Evolutionary conservation across 2,888 invertebrate genomes (phyloP).

Genomic region (Nomada flava): DNA sequence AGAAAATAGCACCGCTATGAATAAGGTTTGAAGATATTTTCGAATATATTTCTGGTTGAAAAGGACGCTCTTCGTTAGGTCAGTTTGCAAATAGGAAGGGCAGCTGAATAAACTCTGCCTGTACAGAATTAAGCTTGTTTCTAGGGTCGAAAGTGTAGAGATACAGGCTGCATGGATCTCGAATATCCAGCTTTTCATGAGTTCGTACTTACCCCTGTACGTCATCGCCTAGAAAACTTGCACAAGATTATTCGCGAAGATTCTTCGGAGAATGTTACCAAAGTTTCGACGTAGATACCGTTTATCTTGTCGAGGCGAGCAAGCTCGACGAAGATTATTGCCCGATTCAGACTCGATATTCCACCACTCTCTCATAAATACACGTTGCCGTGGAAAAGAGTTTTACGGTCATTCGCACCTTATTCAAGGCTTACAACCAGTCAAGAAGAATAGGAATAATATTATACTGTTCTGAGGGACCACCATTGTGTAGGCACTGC

Average conservation of each 20-base stretch:
- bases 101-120: no score
- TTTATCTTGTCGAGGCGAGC: constrained; percentile 3
- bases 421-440: neutral
- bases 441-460: no score
- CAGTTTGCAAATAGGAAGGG: no score
- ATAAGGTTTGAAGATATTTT: no score
- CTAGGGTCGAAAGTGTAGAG: no score
- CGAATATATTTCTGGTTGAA: no score
- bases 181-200: constrained; percentile 17
- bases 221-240: constrained; percentile 15
- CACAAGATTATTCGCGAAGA: constrained; percentile 29
- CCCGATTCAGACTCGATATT: constrained; percentile 14
- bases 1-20: no score
- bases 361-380: neutral
- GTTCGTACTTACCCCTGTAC: constrained; percentile 21
- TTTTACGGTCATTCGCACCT: neutral
- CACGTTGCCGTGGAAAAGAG: neutral
- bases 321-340: constrained; percentile 24
- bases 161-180: neutral
- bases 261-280: constrained; percentile 3
- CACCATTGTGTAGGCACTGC: no score
- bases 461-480: no score
- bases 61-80: no score
- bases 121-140: no score
- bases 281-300: constrained; percentile 18